Conservation (phyloP, 2,797 vertebrate species). For the Selene dorsalis region DNA sequence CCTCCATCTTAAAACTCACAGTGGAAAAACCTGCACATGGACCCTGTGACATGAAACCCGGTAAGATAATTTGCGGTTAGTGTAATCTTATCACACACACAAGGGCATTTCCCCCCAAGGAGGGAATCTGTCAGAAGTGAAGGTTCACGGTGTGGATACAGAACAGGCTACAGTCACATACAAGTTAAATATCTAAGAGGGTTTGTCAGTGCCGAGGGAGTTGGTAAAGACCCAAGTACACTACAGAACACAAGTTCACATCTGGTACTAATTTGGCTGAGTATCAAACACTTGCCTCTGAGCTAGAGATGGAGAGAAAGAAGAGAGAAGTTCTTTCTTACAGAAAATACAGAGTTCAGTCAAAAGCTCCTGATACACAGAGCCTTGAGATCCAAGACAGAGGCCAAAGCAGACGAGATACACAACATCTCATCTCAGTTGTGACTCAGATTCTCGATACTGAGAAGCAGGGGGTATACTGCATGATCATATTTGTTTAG, state of each 20-base stretch:
- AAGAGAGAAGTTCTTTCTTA: neutral
- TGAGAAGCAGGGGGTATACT: neutral
- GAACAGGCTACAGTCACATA: neutral
- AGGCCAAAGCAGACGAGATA: neutral
- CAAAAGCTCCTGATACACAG: neutral
- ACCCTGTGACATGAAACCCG: conserved; percentile 76
- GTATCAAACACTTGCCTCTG: neutral
- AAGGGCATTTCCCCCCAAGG: neutral
- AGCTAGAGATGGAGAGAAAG: neutral
- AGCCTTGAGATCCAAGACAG: neutral
- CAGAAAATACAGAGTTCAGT: neutral
- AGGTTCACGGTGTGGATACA: conserved; percentile 5
- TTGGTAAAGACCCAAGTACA: neutral
- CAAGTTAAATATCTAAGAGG: neutral
- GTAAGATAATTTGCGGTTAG: conserved; percentile 30
- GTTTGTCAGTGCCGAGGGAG: neutral
- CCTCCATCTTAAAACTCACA: conserved; percentile 33
- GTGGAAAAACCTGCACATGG: conserved; percentile 51
- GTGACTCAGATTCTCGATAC: neutral
- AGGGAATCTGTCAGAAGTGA: conserved; percentile 6
- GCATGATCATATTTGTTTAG: neutral
- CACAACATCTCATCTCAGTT: neutral
- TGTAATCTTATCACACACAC: conserved; percentile 24
- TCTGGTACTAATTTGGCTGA: neutral
- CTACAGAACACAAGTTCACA: neutral